Evolutionary conservation across 2,113 vertebrate genomes (phyloP).

Genomic region (Zootoca vivipara): DNA sequence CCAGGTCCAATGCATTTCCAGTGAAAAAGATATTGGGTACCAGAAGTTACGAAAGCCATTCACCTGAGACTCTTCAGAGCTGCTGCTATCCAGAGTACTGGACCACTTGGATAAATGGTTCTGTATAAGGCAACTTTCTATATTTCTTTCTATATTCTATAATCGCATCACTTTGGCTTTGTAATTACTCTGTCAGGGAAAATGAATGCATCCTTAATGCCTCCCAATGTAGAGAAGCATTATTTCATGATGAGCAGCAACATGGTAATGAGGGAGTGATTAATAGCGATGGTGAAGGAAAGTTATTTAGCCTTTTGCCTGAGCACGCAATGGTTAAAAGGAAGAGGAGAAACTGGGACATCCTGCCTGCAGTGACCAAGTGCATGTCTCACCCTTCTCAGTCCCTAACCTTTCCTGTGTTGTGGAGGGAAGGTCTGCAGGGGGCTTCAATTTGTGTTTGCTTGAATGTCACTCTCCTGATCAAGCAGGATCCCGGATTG

Average conservation of each 20-base stretch:
- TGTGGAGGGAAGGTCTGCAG: too few species aligned
- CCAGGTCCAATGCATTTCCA: background rate
- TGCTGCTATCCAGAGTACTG: background rate
- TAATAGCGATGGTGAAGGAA: too few species aligned
- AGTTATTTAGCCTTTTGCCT: too few species aligned
- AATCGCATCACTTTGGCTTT: background rate
- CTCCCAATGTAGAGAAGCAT: background rate
- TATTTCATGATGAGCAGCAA: background rate
- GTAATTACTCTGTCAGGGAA: background rate
- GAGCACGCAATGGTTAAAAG: too few species aligned
- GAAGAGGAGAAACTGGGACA: too few species aligned
- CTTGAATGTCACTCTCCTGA: too few species aligned
- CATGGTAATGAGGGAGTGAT: background rate
- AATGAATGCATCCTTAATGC: background rate
- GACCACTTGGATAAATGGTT: background rate
- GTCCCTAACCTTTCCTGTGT: too few species aligned
- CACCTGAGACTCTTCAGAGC: background rate
- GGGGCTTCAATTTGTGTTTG: too few species aligned
- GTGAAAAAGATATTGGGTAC: background rate
- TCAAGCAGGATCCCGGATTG: too few species aligned
- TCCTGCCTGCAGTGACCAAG: too few species aligned
- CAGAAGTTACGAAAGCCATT: background rate
- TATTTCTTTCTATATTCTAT: background rate
- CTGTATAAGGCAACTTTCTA: background rate
- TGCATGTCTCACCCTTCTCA: too few species aligned